Evolutionary conservation across 1,140 invertebrate genomes (phyloP).

Genomic region (Araneus ventricosus): DNA sequence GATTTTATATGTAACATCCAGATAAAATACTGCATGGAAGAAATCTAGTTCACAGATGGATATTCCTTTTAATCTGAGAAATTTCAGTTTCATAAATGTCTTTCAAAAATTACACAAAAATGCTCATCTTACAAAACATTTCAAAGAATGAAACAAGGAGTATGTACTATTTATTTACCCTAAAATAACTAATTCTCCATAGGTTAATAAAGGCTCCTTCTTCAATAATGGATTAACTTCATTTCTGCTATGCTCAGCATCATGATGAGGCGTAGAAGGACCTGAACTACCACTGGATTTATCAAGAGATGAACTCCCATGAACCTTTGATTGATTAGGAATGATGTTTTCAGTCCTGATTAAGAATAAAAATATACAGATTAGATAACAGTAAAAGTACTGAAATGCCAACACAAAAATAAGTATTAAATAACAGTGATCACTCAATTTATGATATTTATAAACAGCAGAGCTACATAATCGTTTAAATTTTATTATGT

Average conservation of each 20-base stretch:
- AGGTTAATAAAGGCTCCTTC: slow-evolving; percentile 79
- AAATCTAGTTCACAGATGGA: no score
- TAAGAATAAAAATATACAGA: not conserved
- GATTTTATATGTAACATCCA: no score
- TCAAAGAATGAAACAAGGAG: not conserved
- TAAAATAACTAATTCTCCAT: slow-evolving; percentile 95
- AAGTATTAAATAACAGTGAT: not conserved
- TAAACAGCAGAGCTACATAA: no score
- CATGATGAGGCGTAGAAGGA: slow-evolving; percentile 75
- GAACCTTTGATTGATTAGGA: slow-evolving; percentile 68
- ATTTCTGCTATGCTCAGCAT: slow-evolving; percentile 64
- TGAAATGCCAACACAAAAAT: not conserved
- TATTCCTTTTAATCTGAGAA: no score
- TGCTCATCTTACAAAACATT: no score
- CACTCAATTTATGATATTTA: no score
- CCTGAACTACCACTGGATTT: slow-evolving; percentile 75
- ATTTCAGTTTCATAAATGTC: no score
- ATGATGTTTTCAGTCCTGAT: slow-evolving; percentile 69
- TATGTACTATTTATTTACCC: slow-evolving; percentile 85
- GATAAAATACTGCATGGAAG: no score
- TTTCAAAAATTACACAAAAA: no score
- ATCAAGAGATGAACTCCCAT: slow-evolving; percentile 69
- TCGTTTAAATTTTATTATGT: no score
- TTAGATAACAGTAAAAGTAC: not conserved
- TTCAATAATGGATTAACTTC: slow-evolving; percentile 60